Percentiles rank a stretch among this genome's conserved stretches.
Evolutionary conservation across 2,113 vertebrate species (phyloP).

Genomic region (Micromys minutus): DNA sequence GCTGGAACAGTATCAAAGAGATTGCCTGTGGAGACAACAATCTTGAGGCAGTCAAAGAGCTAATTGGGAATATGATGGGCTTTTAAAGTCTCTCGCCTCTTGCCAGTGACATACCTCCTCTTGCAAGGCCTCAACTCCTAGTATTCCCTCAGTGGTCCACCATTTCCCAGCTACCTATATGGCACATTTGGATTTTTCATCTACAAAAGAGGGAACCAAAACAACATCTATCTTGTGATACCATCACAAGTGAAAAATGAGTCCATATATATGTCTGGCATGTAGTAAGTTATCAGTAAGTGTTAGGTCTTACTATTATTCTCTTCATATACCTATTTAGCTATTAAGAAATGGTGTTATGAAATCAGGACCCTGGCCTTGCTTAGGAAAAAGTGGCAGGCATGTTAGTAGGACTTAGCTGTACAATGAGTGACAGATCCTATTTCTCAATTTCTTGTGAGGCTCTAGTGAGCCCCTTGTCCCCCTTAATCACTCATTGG

Average conservation of each 20-base stretch:
- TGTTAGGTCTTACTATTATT: conserved; percentile 21
- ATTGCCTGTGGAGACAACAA: no score
- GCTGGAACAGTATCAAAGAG: neutral
- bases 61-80: neutral
- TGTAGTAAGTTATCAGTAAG: neutral
- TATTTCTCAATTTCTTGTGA: conserved; percentile 24
- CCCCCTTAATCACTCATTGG: neutral
- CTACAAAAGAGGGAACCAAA: neutral
- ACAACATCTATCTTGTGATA: neutral
- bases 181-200: neutral
- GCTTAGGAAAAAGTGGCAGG: neutral
- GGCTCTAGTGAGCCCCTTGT: neutral
- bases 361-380: conserved; percentile 29
- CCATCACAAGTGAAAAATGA: neutral
- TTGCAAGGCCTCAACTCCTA: neutral
- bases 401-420: neutral
- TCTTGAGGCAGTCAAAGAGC: neutral
- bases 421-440: conserved; percentile 36
- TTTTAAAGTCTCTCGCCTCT: neutral
- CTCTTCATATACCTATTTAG: conserved; percentile 8
- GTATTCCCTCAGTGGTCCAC: neutral
- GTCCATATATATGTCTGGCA: neutral
- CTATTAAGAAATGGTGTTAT: neutral
- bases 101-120: neutral
- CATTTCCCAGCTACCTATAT: neutral